These are phyloP conservation scores for Leptura quadrifasciata DNA, from an alignment of 2,888 invertebrate species.

Conservation along the genomic window DNA sequence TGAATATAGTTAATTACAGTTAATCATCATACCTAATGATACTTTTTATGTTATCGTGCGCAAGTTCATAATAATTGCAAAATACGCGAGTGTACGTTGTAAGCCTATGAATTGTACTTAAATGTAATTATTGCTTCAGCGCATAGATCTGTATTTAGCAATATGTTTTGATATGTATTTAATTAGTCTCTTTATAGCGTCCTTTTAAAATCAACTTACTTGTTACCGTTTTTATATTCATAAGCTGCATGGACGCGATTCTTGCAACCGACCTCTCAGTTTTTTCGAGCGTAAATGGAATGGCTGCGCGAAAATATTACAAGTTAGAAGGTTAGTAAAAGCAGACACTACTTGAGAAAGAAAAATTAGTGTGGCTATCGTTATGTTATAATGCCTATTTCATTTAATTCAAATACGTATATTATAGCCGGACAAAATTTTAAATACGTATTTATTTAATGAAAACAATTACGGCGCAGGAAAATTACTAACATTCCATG, in stretches of 20 bases:
- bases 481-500: too few species aligned
- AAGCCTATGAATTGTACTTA: not conserved
- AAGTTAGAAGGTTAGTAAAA: too few species aligned
- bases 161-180: not conserved
- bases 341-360: too few species aligned
- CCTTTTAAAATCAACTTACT: too few species aligned
- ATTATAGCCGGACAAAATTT: too few species aligned
- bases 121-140: not conserved
- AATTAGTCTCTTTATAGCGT: too few species aligned
- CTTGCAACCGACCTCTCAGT: not conserved
- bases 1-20: not conserved
- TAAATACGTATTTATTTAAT: too few species aligned
- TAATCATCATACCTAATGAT: not conserved
- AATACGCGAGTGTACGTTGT: not conserved
- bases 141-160: not conserved
- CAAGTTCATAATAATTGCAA: not conserved
- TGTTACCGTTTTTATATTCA: not conserved
- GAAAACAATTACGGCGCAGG: too few species aligned
- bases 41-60: not conserved
- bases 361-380: too few species aligned
- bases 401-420: too few species aligned
- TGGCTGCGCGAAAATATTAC: too few species aligned
- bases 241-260: not conserved
- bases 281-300: not conserved
- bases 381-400: too few species aligned